Evolutionary conservation across 2,888 invertebrate species (phyloP).

Genomic region (Linyphia triangularis): DNA sequence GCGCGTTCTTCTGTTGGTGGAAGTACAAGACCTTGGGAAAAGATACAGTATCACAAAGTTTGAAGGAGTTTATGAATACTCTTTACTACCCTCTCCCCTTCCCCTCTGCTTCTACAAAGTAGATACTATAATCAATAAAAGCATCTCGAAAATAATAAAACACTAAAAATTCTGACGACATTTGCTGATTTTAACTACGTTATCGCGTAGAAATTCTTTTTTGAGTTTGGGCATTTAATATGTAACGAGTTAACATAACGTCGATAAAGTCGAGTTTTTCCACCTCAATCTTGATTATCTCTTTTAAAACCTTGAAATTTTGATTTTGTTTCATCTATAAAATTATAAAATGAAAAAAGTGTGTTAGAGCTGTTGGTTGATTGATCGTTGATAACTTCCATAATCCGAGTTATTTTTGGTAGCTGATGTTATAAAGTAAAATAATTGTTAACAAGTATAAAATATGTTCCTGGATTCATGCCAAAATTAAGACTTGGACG

Average conservation of each 20-base stretch:
- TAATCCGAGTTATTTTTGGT: too few species aligned
- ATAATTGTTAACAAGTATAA: too few species aligned
- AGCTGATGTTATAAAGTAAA: too few species aligned
- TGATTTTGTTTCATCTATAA: background rate
- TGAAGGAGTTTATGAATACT: conserved; percentile 56
- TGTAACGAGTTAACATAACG: conserved; percentile 9
- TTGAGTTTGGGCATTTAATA: conserved; percentile 30
- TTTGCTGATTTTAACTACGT: conserved; percentile 28
- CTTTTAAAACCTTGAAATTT: background rate
- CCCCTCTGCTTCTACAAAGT: background rate
- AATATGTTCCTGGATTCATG: too few species aligned
- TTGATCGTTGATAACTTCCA: too few species aligned
- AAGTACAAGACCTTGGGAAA: conserved; percentile 56
- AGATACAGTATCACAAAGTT: conserved; percentile 65
- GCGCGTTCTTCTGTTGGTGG: conserved; percentile 34
- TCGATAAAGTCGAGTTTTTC: conserved; percentile 2
- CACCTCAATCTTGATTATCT: background rate
- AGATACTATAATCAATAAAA: conserved; percentile 42
- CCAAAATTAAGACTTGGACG: too few species aligned
- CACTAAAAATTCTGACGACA: conserved; percentile 52
- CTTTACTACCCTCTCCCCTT: background rate
- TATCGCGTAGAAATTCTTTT: background rate
- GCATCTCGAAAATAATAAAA: conserved; percentile 17
- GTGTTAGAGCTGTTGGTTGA: too few species aligned
- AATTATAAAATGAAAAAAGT: too few species aligned